Percentiles rank a stretch among this genome's conserved stretches.
These are phyloP conservation scores for Gonioctena quinquepunctata DNA, from an alignment of 1,140 invertebrate genomes.

Conservation along the genomic window DNA sequence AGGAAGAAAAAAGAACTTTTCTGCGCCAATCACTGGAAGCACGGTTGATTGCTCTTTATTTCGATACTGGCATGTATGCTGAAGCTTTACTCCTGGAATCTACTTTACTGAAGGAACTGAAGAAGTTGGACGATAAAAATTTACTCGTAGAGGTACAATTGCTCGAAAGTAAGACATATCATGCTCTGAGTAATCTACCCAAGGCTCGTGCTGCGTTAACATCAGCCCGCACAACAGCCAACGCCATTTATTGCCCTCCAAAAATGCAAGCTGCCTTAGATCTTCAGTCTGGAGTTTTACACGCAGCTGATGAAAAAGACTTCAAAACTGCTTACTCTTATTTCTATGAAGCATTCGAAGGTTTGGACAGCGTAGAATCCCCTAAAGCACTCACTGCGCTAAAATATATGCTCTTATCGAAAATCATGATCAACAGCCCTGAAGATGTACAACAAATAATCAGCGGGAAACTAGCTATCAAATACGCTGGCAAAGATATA, in stretches of 20 bases:
- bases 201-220: slow-evolving; percentile 97
- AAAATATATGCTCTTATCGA: slow-evolving; percentile 99
- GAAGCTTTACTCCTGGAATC: slow-evolving; percentile 85
- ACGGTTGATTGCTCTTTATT: slow-evolving; percentile 90
- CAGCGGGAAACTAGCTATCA: slow-evolving; percentile 94
- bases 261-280: slow-evolving; percentile 97
- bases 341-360: slow-evolving; percentile 99
- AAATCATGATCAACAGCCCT: slow-evolving; percentile 95
- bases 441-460: slow-evolving; percentile 97
- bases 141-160: slow-evolving; percentile 95
- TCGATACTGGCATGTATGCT: slow-evolving; percentile 88
- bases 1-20: slow-evolving; percentile 95
- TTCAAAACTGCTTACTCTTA: slow-evolving; percentile 99
- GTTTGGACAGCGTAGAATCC: slow-evolving; percentile 94
- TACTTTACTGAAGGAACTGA: slow-evolving; percentile 88
- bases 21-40: slow-evolving; percentile 94
- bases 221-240: slow-evolving; percentile 97
- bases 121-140: slow-evolving; percentile 99
- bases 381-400: slow-evolving; percentile 90
- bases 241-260: slow-evolving; percentile 98
- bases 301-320: slow-evolving; percentile 98
- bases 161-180: slow-evolving; percentile 98
- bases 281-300: slow-evolving; percentile 96
- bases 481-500: slow-evolving; percentile 93
- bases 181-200: slow-evolving; percentile 94